Base-by-base conservation (phyloP, 1,140 invertebrate species). In the Lepidotrigona ventralis region DNA sequence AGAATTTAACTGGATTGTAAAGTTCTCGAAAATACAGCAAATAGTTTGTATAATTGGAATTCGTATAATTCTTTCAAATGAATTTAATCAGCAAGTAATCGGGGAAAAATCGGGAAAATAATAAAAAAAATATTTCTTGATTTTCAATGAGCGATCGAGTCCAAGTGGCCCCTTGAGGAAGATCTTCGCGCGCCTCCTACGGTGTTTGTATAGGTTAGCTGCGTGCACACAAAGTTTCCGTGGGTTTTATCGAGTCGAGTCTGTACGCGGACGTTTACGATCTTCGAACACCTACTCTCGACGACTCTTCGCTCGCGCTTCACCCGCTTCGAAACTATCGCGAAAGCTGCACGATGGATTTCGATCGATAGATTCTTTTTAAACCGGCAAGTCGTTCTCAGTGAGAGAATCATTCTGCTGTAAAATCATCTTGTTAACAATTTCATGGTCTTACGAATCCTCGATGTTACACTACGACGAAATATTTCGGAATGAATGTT, bases 261-360 rank as follows among this genome's bases (percentile, higher is more conserved):
- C 26, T 70, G 71, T 66, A 63, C 63, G 19, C n/a, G 63, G 80
- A 88, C 83, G 83, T 90, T 90, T 88, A 90, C 89, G 89, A 87
- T 83, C 89, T 15, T 84, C 68, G 72, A 72, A 90, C 89, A 90
- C 86, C 89, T 90, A 90, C 89, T 90, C 82, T 66, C 46, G 53
- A 23, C 46, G 39, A 58, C 74, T n/a, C 71, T 26, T 15, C 51
- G 46, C 56, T 70, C 66, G 76, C 77, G 80, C 71, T 73, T 79
- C 75, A n/a, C 71, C 46, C 60, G 58, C 66, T 26, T 85, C 73
- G n/a, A 39, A 60, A 68, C 54, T 70, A 33, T 60, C 51, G 74
- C 66, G 85, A 81, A 79, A 63, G 54, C 46, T 77, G 2, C 58
- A 12, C 74, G 74, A 63, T 21, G 74, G 15, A 70, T 23, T 21